Evolutionary conservation across 2,113 vertebrate genomes (phyloP).

Genomic region (Mobula hypostoma): DNA sequence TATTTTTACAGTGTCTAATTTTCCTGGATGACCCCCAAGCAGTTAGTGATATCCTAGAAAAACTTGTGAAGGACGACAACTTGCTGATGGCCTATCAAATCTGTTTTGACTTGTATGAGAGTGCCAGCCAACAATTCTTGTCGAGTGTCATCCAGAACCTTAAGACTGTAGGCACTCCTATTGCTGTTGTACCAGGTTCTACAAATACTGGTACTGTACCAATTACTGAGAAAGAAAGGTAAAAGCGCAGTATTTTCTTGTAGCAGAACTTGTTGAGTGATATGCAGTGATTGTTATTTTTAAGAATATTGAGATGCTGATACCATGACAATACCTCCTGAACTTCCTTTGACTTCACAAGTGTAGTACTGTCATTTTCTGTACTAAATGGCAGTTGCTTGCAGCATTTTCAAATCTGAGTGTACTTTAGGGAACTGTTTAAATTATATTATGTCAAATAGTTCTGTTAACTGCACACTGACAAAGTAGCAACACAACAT

Average conservation of each 20-base stretch:
- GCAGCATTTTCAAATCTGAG: not conserved
- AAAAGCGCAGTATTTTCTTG: constrained; percentile 1
- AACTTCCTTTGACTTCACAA: not conserved
- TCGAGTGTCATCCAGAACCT: constrained; percentile 96
- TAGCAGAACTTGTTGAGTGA: not conserved
- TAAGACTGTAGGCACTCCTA: constrained; percentile 82
- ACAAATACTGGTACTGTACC: constrained; percentile 91
- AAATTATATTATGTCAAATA: not conserved
- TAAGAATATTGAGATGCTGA: not conserved
- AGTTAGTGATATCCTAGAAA: constrained; percentile 95
- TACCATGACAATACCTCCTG: not conserved
- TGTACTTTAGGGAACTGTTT: not conserved
- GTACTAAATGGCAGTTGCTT: not conserved
- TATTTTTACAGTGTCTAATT: constrained; percentile 77
- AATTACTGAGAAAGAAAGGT: constrained; percentile 82
- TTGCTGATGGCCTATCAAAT: constrained; percentile 98
- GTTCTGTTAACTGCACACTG: not conserved
- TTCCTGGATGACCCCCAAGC: constrained; percentile 97
- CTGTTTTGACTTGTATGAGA: constrained; percentile 97
- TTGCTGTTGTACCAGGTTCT: constrained; percentile 87
- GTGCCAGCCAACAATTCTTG: constrained; percentile 96
- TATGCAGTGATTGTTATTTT: not conserved
- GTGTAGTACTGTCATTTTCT: not conserved
- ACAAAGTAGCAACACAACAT: not conserved
- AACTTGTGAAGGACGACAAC: constrained; percentile 96